Percentiles rank a stretch among this genome's conserved stretches.
Conservation (phyloP, 2,888 invertebrate genomes). For the Galeruca laticollis region DNA sequence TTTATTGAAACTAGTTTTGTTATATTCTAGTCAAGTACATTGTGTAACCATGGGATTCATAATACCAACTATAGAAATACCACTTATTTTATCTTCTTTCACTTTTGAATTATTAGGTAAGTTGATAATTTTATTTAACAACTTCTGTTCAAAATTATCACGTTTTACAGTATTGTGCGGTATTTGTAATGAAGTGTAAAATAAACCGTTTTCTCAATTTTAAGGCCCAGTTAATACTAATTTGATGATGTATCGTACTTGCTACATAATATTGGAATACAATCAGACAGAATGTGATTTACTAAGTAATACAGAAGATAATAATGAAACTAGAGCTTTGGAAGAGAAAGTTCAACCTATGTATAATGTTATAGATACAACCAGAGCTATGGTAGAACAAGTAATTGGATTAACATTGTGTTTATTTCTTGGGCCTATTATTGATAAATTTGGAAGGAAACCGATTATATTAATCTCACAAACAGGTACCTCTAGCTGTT, state of each 20-base stretch:
- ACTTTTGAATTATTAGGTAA: slow-evolving; percentile 27
- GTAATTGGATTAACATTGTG: slow-evolving; percentile 77
- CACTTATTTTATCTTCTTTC: slow-evolving; percentile 19
- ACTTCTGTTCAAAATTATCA: not conserved
- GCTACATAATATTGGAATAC: slow-evolving; percentile 72
- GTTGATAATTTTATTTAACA: slow-evolving; percentile 9
- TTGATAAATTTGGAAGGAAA: slow-evolving; percentile 82
- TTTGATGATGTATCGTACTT: slow-evolving; percentile 78
- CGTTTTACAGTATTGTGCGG: too few relatives aligned
- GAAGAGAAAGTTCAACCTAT: slow-evolving; percentile 75
- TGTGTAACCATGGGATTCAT: slow-evolving; percentile 15
- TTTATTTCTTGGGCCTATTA: slow-evolving; percentile 85
- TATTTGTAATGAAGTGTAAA: too few relatives aligned
- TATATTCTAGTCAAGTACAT: not conserved
- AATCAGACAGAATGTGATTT: slow-evolving; percentile 73
- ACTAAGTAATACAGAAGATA: slow-evolving; percentile 69
- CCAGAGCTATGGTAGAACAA: slow-evolving; percentile 74
- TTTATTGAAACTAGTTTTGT: not conserved
- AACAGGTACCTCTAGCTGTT: slow-evolving; percentile 47
- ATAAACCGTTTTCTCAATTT: not conserved
- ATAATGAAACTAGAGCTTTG: slow-evolving; percentile 66
- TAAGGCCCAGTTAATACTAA: slow-evolving; percentile 62
- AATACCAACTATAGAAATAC: slow-evolving; percentile 25
- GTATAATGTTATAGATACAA: slow-evolving; percentile 75
- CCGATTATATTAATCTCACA: slow-evolving; percentile 76